Base-by-base conservation (phyloP, 2,888 invertebrate genomes). In the Nemapogon koenigi region DNA sequence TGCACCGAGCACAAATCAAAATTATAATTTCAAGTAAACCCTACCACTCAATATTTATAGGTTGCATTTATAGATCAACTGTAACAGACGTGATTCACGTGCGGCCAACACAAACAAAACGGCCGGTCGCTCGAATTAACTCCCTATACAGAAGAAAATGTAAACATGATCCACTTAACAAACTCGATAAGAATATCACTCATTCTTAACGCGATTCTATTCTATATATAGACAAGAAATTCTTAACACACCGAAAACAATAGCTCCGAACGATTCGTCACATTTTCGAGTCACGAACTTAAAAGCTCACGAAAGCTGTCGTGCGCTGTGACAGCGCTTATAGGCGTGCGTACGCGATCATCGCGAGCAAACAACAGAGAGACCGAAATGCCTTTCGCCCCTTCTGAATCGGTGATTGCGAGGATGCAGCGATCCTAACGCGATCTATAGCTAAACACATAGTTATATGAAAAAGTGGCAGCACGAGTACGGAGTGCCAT, bases 321-420 rank as follows among this genome's bases (percentile, higher is more conserved):
- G 28, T 27, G 28, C 28, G 35, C 35, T 11, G 10, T 7, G 28
- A 13, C 37, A 28, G 28, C 22, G 17, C 31, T n/a, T 33, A 33
- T 13, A 19, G 19, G 54, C 67, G 68, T 70, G 72, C 67, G 59
- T 70, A 68, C 75, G 64, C 72, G 59, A 55, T 59, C 71, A 68
- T 69, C 52, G 65, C 75, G 61, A 59, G 60, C 59, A 50, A 62
- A 60, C 72, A 64, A 73, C 70, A 75, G 71, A 59, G 59, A 59
- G 53, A 50, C 49, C 52, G 56, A 53, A 60, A 66, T 66, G 66
- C 59, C 65, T 57, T 65, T 72, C 70, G 70, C 69, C 67, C 65
- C 66, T 64, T 67, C 67, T 76, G 75, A 72, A 73, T 72, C 73
- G 67, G 71, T 70, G 65, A 61, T 65, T 61, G 62, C 72, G 71